phyloP scores from a whole-genome alignment of 2,113 vertebrate species.

The Podocnemis expansa region DNA sequence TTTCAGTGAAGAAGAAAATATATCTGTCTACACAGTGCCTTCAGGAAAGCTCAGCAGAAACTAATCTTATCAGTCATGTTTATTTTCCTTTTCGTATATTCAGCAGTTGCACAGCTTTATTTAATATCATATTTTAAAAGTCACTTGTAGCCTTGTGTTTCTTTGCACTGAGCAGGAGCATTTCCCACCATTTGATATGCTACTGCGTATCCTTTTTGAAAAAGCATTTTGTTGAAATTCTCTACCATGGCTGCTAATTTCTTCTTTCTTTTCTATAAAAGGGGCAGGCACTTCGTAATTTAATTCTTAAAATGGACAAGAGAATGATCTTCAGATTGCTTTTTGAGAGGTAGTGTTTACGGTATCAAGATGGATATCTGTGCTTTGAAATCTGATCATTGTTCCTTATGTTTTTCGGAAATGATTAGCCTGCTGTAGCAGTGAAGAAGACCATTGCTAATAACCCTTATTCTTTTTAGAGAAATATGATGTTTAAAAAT shows the following conservation, averaged over 20 bases:
- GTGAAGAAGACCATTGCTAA: conserved; percentile 4
- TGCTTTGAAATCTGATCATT: conserved; percentile 31
- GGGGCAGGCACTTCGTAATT: conserved; percentile 7
- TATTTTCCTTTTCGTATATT: not conserved
- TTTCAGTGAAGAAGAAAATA: not conserved
- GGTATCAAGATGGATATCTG: conserved; percentile 41
- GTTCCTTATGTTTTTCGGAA: not conserved
- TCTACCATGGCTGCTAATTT: conserved; percentile 57
- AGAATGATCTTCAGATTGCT: conserved; percentile 43
- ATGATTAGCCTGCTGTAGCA: conserved; percentile 20
- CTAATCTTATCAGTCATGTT: not conserved
- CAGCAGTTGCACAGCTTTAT: not conserved
- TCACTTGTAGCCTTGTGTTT: not conserved
- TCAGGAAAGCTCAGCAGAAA: not conserved
- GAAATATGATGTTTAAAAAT: conserved; percentile 30
- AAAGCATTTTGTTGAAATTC: conserved; percentile 23
- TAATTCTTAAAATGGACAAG: conserved; percentile 50
- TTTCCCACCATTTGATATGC: conserved; percentile 1
- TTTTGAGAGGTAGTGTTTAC: conserved; percentile 37
- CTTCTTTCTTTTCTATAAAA: conserved; percentile 38
- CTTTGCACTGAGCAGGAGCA: not conserved
- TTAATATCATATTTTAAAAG: conserved; percentile 1
- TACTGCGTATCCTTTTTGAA: not conserved
- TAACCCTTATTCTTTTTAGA: conserved; percentile 7
- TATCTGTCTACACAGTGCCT: not conserved